Percentiles rank a stretch among this genome's conserved stretches.
These are phyloP conservation scores for Mobula birostris DNA, from an alignment of 2,113 vertebrate species.

Conservation along the genomic window DNA sequence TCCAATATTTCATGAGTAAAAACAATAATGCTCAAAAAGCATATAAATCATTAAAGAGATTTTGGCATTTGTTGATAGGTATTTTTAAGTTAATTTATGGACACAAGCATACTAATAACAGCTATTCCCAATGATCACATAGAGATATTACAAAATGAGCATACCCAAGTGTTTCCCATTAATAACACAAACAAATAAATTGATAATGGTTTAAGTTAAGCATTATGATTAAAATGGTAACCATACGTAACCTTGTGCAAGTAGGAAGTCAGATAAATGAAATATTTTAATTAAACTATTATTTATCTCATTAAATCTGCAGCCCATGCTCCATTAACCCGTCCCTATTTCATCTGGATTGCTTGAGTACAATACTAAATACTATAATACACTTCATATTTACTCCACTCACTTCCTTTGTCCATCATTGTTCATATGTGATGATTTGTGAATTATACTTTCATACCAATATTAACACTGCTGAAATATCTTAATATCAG, in stretches of 20 bases:
- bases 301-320: too few relatives aligned
- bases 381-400: too few relatives aligned
- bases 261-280: neutral
- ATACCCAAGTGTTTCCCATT: neutral
- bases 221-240: neutral
- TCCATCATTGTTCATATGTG: too few relatives aligned
- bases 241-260: neutral
- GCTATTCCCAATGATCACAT: neutral
- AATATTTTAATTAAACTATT: neutral
- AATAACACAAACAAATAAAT: neutral
- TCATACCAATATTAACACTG: neutral
- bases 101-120: neutral
- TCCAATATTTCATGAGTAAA: neutral
- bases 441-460: neutral
- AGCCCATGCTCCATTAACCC: too few relatives aligned
- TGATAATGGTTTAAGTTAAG: neutral
- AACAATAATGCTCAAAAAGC: neutral
- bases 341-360: too few relatives aligned
- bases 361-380: too few relatives aligned
- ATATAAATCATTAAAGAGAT: neutral
- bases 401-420: too few relatives aligned
- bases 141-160: slow-evolving; percentile 4
- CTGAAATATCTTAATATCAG: neutral
- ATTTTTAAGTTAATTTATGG: too few relatives aligned
- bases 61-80: neutral